A percentile compares a stretch with the other conserved stretches of the same genome.
These are phyloP conservation scores for Thamnaconus septentrionalis DNA, from an alignment of 2,113 vertebrate species.

Conservation along the genomic window DNA sequence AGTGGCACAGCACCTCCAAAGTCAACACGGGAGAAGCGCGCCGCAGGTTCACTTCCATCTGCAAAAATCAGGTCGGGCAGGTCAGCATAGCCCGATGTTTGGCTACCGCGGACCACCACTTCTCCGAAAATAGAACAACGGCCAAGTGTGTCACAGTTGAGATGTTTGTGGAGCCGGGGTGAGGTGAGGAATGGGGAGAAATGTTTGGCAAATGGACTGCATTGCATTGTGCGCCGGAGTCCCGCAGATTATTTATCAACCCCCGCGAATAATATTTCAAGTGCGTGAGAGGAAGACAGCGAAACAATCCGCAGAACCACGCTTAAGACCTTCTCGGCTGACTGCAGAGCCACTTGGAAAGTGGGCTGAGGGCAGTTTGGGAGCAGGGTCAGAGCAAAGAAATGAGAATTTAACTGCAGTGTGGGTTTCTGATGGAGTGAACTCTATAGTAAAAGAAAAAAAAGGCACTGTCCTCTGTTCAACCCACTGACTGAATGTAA, in stretches of 20 bases:
- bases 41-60: slow-evolving; percentile 45
- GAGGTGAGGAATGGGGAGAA: slow-evolving; percentile 15
- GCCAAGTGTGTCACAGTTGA: slow-evolving; percentile 28
- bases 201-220: neutral
- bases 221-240: neutral
- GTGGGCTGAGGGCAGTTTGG: too few species aligned
- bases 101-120: slow-evolving; percentile 19
- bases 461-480: too few species aligned
- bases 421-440: too few species aligned
- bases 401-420: too few species aligned
- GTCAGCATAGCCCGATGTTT: slow-evolving; percentile 38
- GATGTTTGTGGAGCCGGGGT: slow-evolving; percentile 19
- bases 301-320: slow-evolving; percentile 2
- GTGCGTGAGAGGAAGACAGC: slow-evolving; percentile 12
- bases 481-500: too few species aligned
- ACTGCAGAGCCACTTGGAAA: too few species aligned
- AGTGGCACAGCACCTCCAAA: slow-evolving; percentile 41
- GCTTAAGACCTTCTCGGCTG: too few species aligned
- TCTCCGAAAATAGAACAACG: slow-evolving; percentile 36
- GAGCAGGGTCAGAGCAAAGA: too few species aligned
- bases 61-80: slow-evolving; percentile 20
- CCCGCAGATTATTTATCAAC: neutral
- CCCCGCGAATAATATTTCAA: slow-evolving; percentile 15
- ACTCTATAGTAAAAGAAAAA: too few species aligned
- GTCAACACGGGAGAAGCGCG: slow-evolving; percentile 43